phyloP scores from a whole-genome alignment of 2,888 invertebrate genomes.

The Drosophila mettleri region DNA sequence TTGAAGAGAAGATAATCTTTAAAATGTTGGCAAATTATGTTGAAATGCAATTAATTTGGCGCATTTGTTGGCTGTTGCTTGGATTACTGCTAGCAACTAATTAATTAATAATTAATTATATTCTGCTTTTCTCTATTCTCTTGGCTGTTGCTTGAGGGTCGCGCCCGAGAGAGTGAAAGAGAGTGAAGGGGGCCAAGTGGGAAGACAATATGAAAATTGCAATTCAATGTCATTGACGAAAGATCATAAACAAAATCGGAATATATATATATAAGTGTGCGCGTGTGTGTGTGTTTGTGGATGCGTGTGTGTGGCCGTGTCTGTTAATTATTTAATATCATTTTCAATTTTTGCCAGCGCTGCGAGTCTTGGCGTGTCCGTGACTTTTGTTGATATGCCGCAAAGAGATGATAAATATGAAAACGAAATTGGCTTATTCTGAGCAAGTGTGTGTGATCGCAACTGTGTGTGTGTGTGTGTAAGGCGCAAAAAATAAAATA shows the following conservation, averaged over 20 bases:
- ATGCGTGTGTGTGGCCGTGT: conserved; percentile 50
- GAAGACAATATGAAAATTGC: conserved; percentile 46
- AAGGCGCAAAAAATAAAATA: conserved; percentile 54
- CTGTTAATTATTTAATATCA: conserved; percentile 79
- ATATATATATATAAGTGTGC: not conserved
- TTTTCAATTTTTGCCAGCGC: conserved; percentile 72
- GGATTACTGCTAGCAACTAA: conserved; percentile 50
- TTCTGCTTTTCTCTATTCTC: conserved; percentile 37
- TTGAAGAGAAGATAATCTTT: conserved; percentile 1
- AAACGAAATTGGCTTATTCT: conserved; percentile 66
- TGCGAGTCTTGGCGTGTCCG: conserved; percentile 66
- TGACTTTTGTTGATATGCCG: conserved; percentile 77
- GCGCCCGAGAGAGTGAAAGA: conserved; percentile 1
- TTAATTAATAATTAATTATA: conserved; percentile 71
- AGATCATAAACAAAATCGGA: conserved; percentile 37
- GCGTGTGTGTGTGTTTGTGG: conserved; percentile 16
- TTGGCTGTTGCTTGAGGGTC: conserved; percentile 64
- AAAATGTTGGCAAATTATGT: conserved; percentile 15
- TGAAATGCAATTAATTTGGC: conserved; percentile 50
- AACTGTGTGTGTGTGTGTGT: conserved; percentile 24
- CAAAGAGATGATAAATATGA: conserved; percentile 75
- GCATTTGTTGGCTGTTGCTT: conserved; percentile 42
- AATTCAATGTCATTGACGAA: conserved; percentile 82
- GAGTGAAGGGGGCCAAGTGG: not conserved
- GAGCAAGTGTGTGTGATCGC: conserved; percentile 3